These are phyloP conservation scores for Myiothlypis coronata DNA, from an alignment of 2,797 vertebrate species.

Conservation along the genomic window DNA sequence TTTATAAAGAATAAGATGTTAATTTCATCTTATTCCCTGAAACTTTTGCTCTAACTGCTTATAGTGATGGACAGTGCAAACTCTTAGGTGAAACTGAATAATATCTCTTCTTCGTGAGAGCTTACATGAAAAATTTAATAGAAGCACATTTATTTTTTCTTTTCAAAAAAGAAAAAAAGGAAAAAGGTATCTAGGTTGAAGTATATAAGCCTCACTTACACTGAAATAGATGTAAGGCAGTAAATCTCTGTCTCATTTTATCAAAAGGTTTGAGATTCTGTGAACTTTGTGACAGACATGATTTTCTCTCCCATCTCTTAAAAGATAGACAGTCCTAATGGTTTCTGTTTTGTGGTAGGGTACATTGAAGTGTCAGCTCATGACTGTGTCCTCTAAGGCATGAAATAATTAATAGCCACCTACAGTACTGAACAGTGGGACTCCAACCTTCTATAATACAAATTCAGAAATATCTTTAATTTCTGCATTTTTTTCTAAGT, in stretches of 20 bases:
- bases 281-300: background rate
- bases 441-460: background rate
- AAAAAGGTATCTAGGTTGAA: background rate
- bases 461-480: background rate
- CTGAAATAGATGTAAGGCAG: background rate
- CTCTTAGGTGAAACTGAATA: background rate
- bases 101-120: background rate
- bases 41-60: background rate
- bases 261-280: background rate
- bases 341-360: background rate
- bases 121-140: background rate
- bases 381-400: background rate
- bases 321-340: background rate
- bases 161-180: background rate
- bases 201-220: background rate
- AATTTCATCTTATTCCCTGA: background rate
- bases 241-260: background rate
- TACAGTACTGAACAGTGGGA: background rate
- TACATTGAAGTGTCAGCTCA: background rate
- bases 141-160: background rate
- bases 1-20: background rate
- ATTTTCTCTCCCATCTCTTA: background rate
- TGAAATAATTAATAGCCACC: background rate
- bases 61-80: background rate
- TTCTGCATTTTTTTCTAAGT: background rate